Evolutionary conservation across 2,113 vertebrate species (phyloP).

Genomic region (Grammomys surdaster): DNA sequence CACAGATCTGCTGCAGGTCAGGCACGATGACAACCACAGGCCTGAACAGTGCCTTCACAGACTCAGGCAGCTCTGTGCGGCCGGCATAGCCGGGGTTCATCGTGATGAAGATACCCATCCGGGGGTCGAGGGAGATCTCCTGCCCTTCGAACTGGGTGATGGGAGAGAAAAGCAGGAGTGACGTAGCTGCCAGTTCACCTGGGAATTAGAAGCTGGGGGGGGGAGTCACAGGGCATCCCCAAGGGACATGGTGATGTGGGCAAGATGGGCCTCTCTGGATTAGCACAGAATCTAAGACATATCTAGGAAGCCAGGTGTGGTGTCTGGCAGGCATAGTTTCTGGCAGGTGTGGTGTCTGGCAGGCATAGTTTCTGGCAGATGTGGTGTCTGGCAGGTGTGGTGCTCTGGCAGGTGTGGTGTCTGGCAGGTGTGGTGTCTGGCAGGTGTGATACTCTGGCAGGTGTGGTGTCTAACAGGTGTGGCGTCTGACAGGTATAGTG

Average conservation of each 20-base stretch:
- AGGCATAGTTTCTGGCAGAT: no score
- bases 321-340: background rate
- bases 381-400: background rate
- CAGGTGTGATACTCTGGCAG: background rate
- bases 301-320: background rate
- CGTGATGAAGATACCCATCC: slow-evolving; percentile 98
- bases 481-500: background rate
- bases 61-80: slow-evolving; percentile 97
- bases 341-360: no score
- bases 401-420: background rate
- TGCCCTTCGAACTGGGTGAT: slow-evolving; percentile 94
- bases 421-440: background rate
- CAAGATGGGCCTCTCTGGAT: background rate
- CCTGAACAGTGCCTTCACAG: slow-evolving; percentile 97
- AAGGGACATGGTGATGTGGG: background rate
- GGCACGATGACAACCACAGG: slow-evolving; percentile 98
- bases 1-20: slow-evolving; percentile 98
- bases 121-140: slow-evolving; percentile 92
- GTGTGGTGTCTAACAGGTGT: background rate
- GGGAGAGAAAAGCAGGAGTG: background rate
- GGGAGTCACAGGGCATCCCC: no score
- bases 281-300: background rate
- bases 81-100: slow-evolving; percentile 99
- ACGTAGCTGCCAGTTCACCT: rapidly evolving
- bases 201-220: background rate